Conservation (phyloP, 2,797 vertebrate genomes). For the Clarias laeviceps region DNA sequence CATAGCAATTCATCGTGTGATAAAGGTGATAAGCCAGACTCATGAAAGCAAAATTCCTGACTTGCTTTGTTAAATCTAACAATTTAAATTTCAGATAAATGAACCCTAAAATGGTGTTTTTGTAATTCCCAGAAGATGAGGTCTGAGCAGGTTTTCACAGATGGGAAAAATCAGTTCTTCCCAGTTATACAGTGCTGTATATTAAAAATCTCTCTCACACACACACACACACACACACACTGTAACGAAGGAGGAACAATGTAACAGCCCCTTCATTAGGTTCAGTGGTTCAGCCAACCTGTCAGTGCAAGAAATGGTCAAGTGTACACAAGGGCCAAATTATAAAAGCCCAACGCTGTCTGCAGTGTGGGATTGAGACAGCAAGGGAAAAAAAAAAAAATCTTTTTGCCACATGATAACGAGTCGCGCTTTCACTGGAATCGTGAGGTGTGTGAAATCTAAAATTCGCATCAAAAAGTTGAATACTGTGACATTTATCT, state of each 20-base stretch:
- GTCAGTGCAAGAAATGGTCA: constrained; percentile 40
- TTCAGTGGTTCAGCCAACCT: constrained; percentile 28
- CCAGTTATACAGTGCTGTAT: neutral
- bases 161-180: neutral
- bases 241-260: neutral
- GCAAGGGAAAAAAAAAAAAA: neutral
- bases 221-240: neutral
- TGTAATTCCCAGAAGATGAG: neutral
- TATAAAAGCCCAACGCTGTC: neutral
- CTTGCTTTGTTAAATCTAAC: too few species aligned
- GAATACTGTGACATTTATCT: neutral
- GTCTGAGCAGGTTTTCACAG: neutral
- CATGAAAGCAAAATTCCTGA: neutral
- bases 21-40: neutral
- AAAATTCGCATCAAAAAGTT: neutral
- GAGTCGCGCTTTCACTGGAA: neutral
- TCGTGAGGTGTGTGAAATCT: neutral
- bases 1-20: neutral
- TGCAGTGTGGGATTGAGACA: neutral
- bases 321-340: constrained; percentile 16
- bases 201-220: neutral
- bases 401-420: neutral
- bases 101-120: too few species aligned
- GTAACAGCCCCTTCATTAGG: constrained; percentile 25
- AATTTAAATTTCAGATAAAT: too few species aligned